These are phyloP conservation scores for Cotesia chilonis DNA, from an alignment of 1,140 invertebrate genomes.

Conservation along the genomic window DNA sequence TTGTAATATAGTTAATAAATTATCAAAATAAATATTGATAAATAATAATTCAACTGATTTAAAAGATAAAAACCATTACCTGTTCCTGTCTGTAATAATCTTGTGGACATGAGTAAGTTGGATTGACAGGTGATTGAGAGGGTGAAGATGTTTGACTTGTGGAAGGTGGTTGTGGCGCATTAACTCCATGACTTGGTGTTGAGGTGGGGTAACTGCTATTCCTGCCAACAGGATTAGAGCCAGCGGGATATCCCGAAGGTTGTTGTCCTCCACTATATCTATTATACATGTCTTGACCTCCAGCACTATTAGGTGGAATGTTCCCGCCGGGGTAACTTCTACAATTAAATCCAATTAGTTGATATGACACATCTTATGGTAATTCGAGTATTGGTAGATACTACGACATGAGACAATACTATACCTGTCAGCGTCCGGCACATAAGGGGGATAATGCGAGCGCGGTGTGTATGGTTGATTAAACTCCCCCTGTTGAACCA, in stretches of 20 bases:
- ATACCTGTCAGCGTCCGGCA: conserved; percentile 74
- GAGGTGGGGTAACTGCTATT: conserved; percentile 57
- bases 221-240: conserved; percentile 52
- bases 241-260: conserved; percentile 53
- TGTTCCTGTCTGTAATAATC: conserved; percentile 64
- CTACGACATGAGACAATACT: conserved; percentile 27
- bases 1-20: conserved; percentile 5
- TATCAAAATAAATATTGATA: background rate
- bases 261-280: conserved; percentile 60
- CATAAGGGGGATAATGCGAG: conserved; percentile 78
- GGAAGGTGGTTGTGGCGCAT: conserved; percentile 54
- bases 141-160: conserved; percentile 56
- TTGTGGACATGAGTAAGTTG: conserved; percentile 62
- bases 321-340: conserved; percentile 63
- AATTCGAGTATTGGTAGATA: conserved; percentile 24
- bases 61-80: conserved; percentile 41
- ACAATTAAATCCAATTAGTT: conserved; percentile 30
- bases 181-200: conserved; percentile 58
- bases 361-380: conserved; percentile 2
- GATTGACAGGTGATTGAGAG: conserved; percentile 54
- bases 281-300: conserved; percentile 62
- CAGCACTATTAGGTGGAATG: conserved; percentile 59
- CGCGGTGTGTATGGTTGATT: conserved; percentile 70
- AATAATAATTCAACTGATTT: background rate
- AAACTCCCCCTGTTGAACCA: conserved; percentile 60